phyloP scores from a whole-genome alignment of 2,888 invertebrate species.

The Monoplex corrugatus region DNA sequence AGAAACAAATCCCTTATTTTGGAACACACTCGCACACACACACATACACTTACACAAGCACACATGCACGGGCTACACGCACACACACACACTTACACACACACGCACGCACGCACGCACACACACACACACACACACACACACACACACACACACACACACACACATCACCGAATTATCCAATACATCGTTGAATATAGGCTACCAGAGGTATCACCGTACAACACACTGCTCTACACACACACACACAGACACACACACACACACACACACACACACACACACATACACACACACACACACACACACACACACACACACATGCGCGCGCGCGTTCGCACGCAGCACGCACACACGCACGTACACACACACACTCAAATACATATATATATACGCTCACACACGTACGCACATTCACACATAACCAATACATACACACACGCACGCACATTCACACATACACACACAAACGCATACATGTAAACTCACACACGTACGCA shows the following conservation, averaged over 20 bases:
- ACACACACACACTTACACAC: no score
- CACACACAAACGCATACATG: not conserved
- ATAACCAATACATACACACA: not conserved
- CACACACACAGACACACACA: slow-evolving; percentile 25
- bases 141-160: not conserved
- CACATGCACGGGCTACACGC: no score
- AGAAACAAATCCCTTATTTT: no score
- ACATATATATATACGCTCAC: no score
- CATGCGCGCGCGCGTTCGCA: not conserved
- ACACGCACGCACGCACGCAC: no score
- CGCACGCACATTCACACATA: not conserved
- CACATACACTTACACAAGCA: no score
- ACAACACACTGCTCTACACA: not conserved
- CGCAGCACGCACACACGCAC: not conserved
- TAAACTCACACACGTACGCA: slow-evolving; percentile 10
- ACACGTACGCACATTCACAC: not conserved
- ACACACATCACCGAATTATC: not conserved
- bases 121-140: not conserved
- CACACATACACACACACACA: not conserved
- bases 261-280: slow-evolving; percentile 22
- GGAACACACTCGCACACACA: no score
- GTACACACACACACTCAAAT: not conserved
- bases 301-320: not conserved
- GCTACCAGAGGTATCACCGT: not conserved
- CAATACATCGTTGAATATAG: not conserved